Percentiles rank a stretch among this genome's conserved stretches.
phyloP scores from a whole-genome alignment of 2,888 invertebrate species.

The Fragum fragum region DNA sequence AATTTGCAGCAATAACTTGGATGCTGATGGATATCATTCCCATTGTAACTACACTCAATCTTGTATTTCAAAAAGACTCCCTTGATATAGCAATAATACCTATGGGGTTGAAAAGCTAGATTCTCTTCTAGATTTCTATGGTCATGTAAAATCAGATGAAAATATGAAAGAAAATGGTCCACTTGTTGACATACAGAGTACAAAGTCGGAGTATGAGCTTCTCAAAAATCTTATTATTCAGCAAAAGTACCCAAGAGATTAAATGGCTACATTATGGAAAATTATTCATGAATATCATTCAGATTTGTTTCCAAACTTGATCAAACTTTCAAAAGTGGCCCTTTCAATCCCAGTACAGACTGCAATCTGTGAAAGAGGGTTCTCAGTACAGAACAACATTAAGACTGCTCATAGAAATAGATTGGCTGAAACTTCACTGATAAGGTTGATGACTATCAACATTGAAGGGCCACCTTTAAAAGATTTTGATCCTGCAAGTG shows the following conservation, averaged over 20 bases:
- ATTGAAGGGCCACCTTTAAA: slow-evolving; percentile 18
- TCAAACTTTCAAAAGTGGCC: slow-evolving; percentile 39
- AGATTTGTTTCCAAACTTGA: slow-evolving; percentile 39
- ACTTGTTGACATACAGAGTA: slow-evolving; percentile 18
- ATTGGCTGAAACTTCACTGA: slow-evolving; percentile 15
- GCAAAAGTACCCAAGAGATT: slow-evolving; percentile 39
- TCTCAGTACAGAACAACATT: slow-evolving; percentile 35
- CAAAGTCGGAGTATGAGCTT: slow-evolving; percentile 32
- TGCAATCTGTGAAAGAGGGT: slow-evolving; percentile 51
- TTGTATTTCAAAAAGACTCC: slow-evolving; percentile 39
- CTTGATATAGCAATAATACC: slow-evolving; percentile 32
- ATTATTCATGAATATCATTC: slow-evolving; percentile 17
- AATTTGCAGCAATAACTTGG: slow-evolving; percentile 25
- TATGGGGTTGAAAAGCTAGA: slow-evolving; percentile 22
- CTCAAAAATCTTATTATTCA: slow-evolving; percentile 36
- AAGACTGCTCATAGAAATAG: slow-evolving; percentile 23
- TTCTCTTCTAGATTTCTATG: slow-evolving; percentile 5
- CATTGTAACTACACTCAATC: slow-evolving; percentile 24
- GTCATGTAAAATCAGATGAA: slow-evolving; percentile 7
- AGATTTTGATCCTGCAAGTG: slow-evolving; percentile 21
- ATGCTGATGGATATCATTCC: slow-evolving; percentile 49
- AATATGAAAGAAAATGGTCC: slow-evolving; percentile 3
- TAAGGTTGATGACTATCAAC: slow-evolving; percentile 22
- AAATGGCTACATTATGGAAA: slow-evolving; percentile 10
- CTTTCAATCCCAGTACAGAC: slow-evolving; percentile 49